phyloP scores from a whole-genome alignment of 2,888 invertebrate genomes.

The Nineta flava region DNA sequence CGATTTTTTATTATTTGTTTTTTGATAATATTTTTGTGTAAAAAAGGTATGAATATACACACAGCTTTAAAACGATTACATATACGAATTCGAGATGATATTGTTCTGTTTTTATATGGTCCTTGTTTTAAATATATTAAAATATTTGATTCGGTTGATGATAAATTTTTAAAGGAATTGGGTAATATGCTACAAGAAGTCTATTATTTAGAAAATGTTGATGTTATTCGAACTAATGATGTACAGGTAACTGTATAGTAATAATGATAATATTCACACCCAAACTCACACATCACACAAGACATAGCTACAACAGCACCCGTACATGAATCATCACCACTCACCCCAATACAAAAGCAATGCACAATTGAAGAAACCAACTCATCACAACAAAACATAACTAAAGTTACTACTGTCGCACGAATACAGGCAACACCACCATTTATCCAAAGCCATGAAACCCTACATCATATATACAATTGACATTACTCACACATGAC shows the following conservation, averaged over 20 bases:
- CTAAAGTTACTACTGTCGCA: too few species aligned
- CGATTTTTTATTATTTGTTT: too few species aligned
- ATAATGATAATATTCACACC: not conserved
- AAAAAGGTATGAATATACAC: slow-evolving; percentile 9
- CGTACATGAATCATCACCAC: too few species aligned
- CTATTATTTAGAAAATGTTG: slow-evolving; percentile 14
- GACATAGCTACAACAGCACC: slow-evolving; percentile 11
- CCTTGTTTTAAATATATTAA: slow-evolving; percentile 6
- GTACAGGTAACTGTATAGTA: slow-evolving; percentile 14
- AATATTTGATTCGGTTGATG: slow-evolving; percentile 8
- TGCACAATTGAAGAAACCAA: too few species aligned
- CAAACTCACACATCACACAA: not conserved
- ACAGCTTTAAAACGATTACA: slow-evolving; percentile 3
- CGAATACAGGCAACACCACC: too few species aligned
- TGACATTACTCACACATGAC: too few species aligned
- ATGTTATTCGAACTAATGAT: slow-evolving; percentile 16
- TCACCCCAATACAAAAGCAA: too few species aligned
- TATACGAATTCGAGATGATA: slow-evolving; percentile 8
- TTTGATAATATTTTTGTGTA: too few species aligned
- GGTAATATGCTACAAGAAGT: slow-evolving; percentile 9
- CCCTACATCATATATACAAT: too few species aligned
- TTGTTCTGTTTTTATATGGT: slow-evolving; percentile 7
- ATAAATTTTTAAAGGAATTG: slow-evolving; percentile 9
- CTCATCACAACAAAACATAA: too few species aligned
- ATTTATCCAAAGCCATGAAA: too few species aligned